Conservation (phyloP, 1,140 invertebrate genomes). For the Drosophila rufa region DNA sequence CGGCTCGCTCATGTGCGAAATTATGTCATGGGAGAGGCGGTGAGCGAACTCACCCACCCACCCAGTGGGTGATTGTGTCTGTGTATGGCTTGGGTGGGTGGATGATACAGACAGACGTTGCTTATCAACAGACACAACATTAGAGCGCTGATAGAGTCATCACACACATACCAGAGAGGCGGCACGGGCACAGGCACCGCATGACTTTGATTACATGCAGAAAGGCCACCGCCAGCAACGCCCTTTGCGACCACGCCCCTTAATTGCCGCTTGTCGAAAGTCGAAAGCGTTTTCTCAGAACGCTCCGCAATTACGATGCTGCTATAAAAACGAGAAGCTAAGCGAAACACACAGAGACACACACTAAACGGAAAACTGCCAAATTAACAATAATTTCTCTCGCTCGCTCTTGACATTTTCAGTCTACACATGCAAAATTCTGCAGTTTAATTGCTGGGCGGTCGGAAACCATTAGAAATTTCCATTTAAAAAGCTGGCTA, state of each 20-base stretch:
- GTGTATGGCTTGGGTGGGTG: slow-evolving; percentile 10
- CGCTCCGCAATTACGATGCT: background rate
- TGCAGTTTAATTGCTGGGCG: slow-evolving; percentile 7
- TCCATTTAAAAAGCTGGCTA: background rate
- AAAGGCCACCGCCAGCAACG: slow-evolving; percentile 18
- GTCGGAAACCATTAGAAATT: slow-evolving; percentile 1
- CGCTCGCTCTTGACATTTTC: background rate
- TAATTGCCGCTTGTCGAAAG: slow-evolving; percentile 10
- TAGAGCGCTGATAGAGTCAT: slow-evolving; percentile 49
- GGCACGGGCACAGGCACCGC: slow-evolving; percentile 23
- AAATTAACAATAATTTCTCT: slow-evolving; percentile 29
- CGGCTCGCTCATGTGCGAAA: slow-evolving; percentile 59
- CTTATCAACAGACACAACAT: slow-evolving; percentile 65
- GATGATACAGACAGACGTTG: slow-evolving; percentile 13
- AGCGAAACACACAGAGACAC: background rate
- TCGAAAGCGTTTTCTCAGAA: slow-evolving; percentile 35
- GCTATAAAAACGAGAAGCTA: slow-evolving; percentile 6
- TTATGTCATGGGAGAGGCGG: slow-evolving; percentile 57
- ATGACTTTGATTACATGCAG: slow-evolving; percentile 59
- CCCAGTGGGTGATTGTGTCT: slow-evolving; percentile 14
- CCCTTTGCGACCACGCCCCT: slow-evolving; percentile 9
- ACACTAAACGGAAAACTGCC: slow-evolving; percentile 3
- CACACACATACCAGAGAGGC: slow-evolving; percentile 11
- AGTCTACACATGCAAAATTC: slow-evolving; percentile 11
- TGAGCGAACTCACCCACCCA: slow-evolving; percentile 6